Base-by-base conservation (phyloP, 37 sponge, comb jelly and placozoan genomes). In the Spongilla lacustris region DNA sequence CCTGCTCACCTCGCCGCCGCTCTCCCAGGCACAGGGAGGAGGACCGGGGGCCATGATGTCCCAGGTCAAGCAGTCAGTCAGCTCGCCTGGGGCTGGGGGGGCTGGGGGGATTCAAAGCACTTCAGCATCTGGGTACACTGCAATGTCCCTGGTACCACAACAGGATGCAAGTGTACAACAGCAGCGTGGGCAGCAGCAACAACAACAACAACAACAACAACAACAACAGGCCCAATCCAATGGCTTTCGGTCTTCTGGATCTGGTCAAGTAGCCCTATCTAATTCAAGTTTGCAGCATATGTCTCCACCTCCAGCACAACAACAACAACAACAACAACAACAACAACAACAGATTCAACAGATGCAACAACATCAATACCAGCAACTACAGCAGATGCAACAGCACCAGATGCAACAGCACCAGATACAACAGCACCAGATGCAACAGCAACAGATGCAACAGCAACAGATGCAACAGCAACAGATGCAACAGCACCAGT, bases 381-480 rank as follows among this genome's bases (percentile, higher is more conserved):
- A 9, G 17, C 30, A 58, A 27, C 28, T 25, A 25, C 67, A 24
- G 36, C 30, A 73, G 26, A 66, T 37, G 31, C 70, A 49, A 35
- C 74, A 36, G 12, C 74, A 36, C 4, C 29, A 41, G 0, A 35
- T 46, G 41, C 73, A 29, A 30, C 50, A 24, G 9, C 58, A 58
- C 4, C 58, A 58, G 4, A 32, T 76, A 41, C 80, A 79, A 58
- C 29, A 8, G 29, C 80, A 79, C 10, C 80, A 58, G 8, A 23
- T 33, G 29, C 78, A 33, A 37, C 50, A 48, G 58, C 66, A 50
- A 29, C 31, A 28, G 28, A 17, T 58, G 19, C 50, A 58, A 79
- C 66, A 49, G 5, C 28, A 49, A 25, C 80, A 48, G 36, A 28
- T 83, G 74, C 84, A 83, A 28, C 70, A 49, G 14, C 50, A 36